Evolutionary conservation across 1,140 invertebrate species (phyloP).

Genomic region (Rhagoletis pomonella): DNA sequence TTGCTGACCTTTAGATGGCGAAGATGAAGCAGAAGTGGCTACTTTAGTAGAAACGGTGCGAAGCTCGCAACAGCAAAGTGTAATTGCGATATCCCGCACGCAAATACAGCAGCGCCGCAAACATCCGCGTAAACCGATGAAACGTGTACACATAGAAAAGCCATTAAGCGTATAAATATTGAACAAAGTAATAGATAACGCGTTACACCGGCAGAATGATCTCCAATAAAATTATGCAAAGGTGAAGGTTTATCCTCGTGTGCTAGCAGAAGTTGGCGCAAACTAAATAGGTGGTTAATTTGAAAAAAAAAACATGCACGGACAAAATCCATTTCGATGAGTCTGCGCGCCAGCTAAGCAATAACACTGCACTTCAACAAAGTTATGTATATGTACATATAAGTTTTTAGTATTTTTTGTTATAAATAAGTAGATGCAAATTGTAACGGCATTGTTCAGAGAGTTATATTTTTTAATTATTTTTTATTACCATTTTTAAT

Average conservation of each 20-base stretch:
- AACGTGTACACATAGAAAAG: slow-evolving; percentile 51
- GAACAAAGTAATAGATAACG: background rate
- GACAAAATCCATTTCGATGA: background rate
- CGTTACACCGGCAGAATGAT: background rate
- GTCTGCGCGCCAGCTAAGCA: background rate
- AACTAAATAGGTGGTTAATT: slow-evolving; percentile 3
- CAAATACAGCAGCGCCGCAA: slow-evolving; percentile 70
- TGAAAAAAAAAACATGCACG: background rate
- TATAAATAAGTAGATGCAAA: background rate
- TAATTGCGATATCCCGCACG: slow-evolving; percentile 69
- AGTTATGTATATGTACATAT: background rate
- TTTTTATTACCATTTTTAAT: slow-evolving; percentile 19
- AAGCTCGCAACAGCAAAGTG: slow-evolving; percentile 66
- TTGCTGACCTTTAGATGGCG: slow-evolving; percentile 29
- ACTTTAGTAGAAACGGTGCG: slow-evolving; percentile 67
- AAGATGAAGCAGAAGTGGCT: slow-evolving; percentile 57
- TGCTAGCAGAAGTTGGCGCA: background rate
- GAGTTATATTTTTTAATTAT: background rate
- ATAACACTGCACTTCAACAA: background rate
- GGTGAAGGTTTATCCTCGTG: background rate
- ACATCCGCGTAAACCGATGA: slow-evolving; percentile 69
- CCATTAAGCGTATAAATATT: slow-evolving; percentile 27
- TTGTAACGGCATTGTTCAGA: background rate
- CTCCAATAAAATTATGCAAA: background rate
- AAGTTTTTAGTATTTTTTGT: slow-evolving; percentile 44